phyloP scores from a whole-genome alignment of 2,888 invertebrate species.

The Lasioglossum lativentre region DNA sequence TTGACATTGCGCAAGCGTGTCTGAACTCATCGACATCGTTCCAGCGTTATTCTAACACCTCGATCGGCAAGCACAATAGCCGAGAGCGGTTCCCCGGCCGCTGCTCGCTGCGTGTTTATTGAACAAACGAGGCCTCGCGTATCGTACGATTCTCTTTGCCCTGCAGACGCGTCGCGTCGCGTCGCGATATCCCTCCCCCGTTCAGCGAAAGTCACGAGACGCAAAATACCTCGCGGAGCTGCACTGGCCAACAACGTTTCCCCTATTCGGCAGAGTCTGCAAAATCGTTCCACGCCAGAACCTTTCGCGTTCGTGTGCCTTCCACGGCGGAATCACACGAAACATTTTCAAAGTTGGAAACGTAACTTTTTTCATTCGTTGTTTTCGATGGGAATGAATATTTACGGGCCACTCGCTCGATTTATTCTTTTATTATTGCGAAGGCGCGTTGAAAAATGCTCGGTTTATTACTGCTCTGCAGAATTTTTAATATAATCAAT shows the following conservation, averaged over 20 bases:
- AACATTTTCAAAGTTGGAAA: not conserved
- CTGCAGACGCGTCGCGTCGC: slow-evolving; percentile 18
- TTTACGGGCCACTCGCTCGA: too few species aligned
- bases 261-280: not conserved
- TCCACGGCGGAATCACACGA: not conserved
- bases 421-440: too few species aligned
- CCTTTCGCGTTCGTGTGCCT: not conserved
- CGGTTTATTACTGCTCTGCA: too few species aligned
- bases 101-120: slow-evolving; percentile 52
- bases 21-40: slow-evolving; percentile 47
- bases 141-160: slow-evolving; percentile 38
- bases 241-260: not conserved
- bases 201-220: not conserved
- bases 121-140: slow-evolving; percentile 55
- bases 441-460: too few species aligned
- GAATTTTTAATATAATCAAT: too few species aligned
- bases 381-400: too few species aligned
- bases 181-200: slow-evolving; percentile 29
- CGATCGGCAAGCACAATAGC: slow-evolving; percentile 57
- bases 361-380: too few species aligned
- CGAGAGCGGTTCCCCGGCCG: slow-evolving; percentile 35
- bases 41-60: slow-evolving; percentile 41
- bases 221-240: not conserved
- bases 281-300: not conserved
- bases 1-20: slow-evolving; percentile 56